Conservation (phyloP, 92 coral and sea anemone genomes). For the Nematostella vectensis region DNA sequence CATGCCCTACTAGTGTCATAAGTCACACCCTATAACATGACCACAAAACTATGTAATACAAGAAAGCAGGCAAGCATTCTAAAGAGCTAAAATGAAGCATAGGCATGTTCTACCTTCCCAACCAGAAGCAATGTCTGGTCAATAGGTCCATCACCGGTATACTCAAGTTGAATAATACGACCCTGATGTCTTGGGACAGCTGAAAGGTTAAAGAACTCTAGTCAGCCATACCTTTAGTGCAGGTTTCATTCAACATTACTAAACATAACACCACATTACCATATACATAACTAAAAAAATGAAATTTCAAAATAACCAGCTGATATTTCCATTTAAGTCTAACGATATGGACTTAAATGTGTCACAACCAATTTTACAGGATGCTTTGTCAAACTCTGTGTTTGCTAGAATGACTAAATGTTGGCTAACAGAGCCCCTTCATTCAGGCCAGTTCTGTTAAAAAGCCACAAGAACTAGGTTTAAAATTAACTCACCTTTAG, state of each 20-base stretch:
- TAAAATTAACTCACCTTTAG: constrained; percentile 48
- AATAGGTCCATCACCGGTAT: constrained; percentile 56
- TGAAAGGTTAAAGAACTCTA: constrained; percentile 6
- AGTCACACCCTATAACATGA: neutral
- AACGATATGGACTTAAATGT: too few relatives aligned
- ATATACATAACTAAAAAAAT: neutral
- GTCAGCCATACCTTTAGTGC: neutral
- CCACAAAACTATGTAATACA: constrained; percentile 4
- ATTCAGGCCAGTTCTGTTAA: too few relatives aligned
- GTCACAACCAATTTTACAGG: too few relatives aligned
- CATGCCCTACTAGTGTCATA: too few relatives aligned
- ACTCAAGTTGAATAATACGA: constrained; percentile 74
- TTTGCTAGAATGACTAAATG: too few relatives aligned
- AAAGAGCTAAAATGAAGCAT: too few relatives aligned
- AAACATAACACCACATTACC: neutral
- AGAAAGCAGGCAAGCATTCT: neutral
- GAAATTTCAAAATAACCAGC: neutral
- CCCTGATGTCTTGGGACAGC: constrained; percentile 73
- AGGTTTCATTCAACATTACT: too few relatives aligned
- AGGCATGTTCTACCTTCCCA: constrained; percentile 85
- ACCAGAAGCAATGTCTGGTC: constrained; percentile 72
- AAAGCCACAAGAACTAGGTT: neutral
- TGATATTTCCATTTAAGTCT: too few relatives aligned
- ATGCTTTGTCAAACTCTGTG: too few relatives aligned
- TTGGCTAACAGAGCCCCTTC: too few relatives aligned